Percentiles rank a stretch among this genome's conserved stretches.
These are phyloP conservation scores for Palythoa grandis DNA, from an alignment of 92 coral and sea anemone species.

Conservation along the genomic window DNA sequence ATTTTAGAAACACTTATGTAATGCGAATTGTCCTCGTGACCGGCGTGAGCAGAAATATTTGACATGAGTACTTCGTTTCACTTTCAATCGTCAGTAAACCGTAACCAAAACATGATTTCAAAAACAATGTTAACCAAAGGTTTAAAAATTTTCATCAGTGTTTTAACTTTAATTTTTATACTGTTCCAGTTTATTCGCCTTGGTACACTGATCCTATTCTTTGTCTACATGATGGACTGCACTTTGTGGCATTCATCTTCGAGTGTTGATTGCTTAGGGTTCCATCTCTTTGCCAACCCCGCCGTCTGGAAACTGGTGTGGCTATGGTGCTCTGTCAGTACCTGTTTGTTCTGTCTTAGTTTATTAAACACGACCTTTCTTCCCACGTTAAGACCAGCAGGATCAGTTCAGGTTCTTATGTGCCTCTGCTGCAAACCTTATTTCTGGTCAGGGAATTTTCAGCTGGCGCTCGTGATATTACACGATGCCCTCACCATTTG, in stretches of 20 bases:
- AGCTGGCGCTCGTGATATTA: constrained; percentile 9
- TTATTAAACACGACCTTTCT: constrained; percentile 4
- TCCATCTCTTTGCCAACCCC: constrained; percentile 15
- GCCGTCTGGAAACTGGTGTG: constrained; percentile 20
- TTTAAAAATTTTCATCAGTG: background rate
- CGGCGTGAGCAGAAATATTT: too few species aligned
- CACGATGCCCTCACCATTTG: background rate
- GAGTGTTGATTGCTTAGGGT: constrained; percentile 20
- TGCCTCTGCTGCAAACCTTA: constrained; percentile 19
- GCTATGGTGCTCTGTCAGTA: constrained; percentile 20
- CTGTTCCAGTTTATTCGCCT: constrained; percentile 32
- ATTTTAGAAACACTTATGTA: too few species aligned
- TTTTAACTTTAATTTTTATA: background rate
- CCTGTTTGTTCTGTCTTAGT: background rate
- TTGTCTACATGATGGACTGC: constrained; percentile 3
- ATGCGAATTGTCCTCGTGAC: too few species aligned
- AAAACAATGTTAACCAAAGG: background rate
- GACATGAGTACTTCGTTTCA: background rate
- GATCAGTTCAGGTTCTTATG: background rate
- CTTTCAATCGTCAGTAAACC: background rate
- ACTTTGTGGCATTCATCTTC: constrained; percentile 26
- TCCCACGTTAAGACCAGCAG: constrained; percentile 9
- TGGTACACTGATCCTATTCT: background rate
- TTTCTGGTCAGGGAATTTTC: constrained; percentile 35
- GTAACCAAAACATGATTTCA: background rate